Conservation (phyloP, 2,113 vertebrate genomes). For the Pogona vitticeps region DNA sequence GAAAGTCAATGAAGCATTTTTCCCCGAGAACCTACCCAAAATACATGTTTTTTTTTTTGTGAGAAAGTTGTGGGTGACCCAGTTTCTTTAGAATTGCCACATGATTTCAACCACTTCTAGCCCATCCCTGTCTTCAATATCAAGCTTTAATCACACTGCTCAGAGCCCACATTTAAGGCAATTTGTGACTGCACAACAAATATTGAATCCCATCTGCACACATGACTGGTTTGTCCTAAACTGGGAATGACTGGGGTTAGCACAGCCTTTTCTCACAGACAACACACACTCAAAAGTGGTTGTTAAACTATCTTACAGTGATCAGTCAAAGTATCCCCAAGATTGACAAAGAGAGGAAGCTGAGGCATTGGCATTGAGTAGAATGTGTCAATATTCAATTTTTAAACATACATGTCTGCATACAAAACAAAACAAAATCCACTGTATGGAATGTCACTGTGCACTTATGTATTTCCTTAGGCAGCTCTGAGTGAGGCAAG, state of each 20-base stretch:
- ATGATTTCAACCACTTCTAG: not conserved
- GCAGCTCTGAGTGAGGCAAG: not conserved
- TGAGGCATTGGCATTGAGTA: not conserved
- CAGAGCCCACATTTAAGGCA: not conserved
- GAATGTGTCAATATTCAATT: not conserved
- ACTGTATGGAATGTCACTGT: not conserved
- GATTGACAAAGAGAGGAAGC: not conserved
- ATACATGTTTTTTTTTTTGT: not conserved
- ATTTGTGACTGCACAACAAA: not conserved
- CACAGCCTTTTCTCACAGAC: not conserved
- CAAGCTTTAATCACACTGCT: not conserved
- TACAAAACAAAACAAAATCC: not conserved
- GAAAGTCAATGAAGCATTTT: not conserved
- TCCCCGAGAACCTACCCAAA: not conserved
- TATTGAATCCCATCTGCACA: not conserved
- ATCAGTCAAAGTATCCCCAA: not conserved
- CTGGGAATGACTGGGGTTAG: not conserved
- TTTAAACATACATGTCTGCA: not conserved
- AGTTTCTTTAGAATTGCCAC: not conserved
- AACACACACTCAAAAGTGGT: not conserved
- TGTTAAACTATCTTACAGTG: not conserved
- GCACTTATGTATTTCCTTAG: not conserved
- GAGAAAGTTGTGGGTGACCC: slow-evolving; percentile 5
- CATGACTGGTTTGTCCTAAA: not conserved
- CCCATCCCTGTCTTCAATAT: not conserved